A percentile compares a stretch with the other conserved stretches of the same genome.
Conservation (phyloP, 2,113 vertebrate genomes). For the Irena cyanogastra region DNA sequence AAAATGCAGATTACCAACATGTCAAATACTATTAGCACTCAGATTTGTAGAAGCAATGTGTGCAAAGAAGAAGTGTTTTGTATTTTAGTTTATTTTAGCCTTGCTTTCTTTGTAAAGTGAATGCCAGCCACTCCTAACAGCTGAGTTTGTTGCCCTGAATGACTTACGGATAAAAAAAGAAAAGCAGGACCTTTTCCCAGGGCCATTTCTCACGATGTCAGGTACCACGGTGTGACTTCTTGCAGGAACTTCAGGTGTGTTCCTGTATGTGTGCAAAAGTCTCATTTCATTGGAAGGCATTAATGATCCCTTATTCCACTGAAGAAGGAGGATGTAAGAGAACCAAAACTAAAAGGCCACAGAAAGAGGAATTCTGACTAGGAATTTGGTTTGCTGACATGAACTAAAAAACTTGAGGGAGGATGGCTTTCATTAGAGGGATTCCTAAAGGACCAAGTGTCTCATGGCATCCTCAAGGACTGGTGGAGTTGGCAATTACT, state of each 20-base stretch:
- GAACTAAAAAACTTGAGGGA: neutral
- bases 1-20: constrained; percentile 63
- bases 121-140: constrained; percentile 1
- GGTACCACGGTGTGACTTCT: constrained; percentile 8
- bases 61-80: constrained; percentile 33
- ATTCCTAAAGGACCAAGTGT: neutral
- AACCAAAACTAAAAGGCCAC: neutral
- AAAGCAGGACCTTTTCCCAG: neutral
- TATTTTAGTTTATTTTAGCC: neutral
- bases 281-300: constrained; percentile 38
- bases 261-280: neutral
- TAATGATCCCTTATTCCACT: neutral
- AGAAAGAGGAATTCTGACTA: neutral
- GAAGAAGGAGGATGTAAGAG: neutral
- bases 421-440: neutral
- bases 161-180: constrained; percentile 29
- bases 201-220: constrained; percentile 30
- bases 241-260: neutral
- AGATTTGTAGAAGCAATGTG: constrained; percentile 31
- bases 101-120: constrained; percentile 30
- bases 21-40: constrained; percentile 70
- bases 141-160: constrained; percentile 47
- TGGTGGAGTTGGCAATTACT: neutral
- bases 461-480: neutral
- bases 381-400: neutral